phyloP scores from a whole-genome alignment of 2,797 vertebrate species.

The Myotis vivesi region DNA sequence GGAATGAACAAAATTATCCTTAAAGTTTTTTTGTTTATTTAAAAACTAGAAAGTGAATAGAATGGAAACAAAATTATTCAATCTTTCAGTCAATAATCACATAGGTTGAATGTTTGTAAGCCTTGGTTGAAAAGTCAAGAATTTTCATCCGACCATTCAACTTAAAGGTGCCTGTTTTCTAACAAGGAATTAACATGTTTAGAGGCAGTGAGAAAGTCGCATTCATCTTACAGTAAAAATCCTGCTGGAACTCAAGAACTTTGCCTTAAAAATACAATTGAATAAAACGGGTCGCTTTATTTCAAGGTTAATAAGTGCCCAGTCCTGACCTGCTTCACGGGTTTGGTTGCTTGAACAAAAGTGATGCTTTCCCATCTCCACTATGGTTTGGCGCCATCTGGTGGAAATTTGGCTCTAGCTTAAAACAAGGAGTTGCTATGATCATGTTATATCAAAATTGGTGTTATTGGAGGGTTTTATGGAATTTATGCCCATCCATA shows the following conservation, averaged over 20 bases:
- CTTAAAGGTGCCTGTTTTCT: background rate
- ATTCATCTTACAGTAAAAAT: background rate
- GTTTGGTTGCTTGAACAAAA: fast-evolving
- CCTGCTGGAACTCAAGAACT: background rate
- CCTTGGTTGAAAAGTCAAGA: background rate
- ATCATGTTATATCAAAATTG: background rate
- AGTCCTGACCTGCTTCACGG: fast-evolving
- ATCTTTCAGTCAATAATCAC: background rate
- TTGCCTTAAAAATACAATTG: background rate
- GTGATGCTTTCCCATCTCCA: fast-evolving
- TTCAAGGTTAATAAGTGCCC: background rate
- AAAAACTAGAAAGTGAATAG: background rate
- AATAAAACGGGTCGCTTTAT: background rate
- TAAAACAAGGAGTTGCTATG: background rate
- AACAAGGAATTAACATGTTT: background rate
- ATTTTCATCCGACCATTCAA: background rate
- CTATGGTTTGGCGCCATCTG: conserved; percentile 64
- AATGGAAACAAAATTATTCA: background rate
- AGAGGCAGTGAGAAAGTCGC: background rate
- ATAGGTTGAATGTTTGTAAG: background rate
- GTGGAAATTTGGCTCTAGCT: background rate
- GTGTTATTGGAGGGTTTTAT: background rate
- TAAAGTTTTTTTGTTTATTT: background rate
- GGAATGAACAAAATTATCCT: background rate
- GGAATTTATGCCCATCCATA: background rate